Conservation (phyloP, 2,888 invertebrate genomes). For the Lasioglossum morio region DNA sequence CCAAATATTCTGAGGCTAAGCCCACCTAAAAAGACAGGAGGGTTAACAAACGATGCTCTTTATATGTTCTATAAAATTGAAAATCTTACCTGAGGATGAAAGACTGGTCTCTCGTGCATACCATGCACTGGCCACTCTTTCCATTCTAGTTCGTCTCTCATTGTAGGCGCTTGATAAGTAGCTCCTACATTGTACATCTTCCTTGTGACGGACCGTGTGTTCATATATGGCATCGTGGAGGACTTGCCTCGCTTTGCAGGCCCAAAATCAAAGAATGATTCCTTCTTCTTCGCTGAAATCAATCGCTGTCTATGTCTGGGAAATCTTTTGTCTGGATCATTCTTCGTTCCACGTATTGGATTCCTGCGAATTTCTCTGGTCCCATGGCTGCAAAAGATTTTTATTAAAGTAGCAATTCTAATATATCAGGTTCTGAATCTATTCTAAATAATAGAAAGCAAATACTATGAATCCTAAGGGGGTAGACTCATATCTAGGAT, state of each 20-base stretch:
- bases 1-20: conserved; percentile 77
- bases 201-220: conserved; percentile 81
- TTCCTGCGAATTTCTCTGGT: conserved; percentile 72
- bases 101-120: conserved; percentile 82
- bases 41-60: background rate
- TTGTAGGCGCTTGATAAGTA: conserved; percentile 79
- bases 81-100: conserved; percentile 76
- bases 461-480: background rate
- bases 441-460: background rate
- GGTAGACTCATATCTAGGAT: too few relatives aligned
- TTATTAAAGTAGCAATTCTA: background rate
- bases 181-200: conserved; percentile 81
- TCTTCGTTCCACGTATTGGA: conserved; percentile 73
- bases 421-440: background rate
- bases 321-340: conserved; percentile 68
- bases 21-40: conserved; percentile 72
- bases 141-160: conserved; percentile 77
- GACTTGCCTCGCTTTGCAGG: conserved; percentile 63
- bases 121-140: conserved; percentile 82
- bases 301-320: conserved; percentile 71
- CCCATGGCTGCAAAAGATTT: conserved; percentile 40
- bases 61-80: background rate
- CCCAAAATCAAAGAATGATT: conserved; percentile 36
- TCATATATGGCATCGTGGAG: conserved; percentile 77
- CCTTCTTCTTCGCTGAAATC: conserved; percentile 69